phyloP scores from a whole-genome alignment of 2,113 vertebrate genomes.

The Odontophorus gujanensis region DNA sequence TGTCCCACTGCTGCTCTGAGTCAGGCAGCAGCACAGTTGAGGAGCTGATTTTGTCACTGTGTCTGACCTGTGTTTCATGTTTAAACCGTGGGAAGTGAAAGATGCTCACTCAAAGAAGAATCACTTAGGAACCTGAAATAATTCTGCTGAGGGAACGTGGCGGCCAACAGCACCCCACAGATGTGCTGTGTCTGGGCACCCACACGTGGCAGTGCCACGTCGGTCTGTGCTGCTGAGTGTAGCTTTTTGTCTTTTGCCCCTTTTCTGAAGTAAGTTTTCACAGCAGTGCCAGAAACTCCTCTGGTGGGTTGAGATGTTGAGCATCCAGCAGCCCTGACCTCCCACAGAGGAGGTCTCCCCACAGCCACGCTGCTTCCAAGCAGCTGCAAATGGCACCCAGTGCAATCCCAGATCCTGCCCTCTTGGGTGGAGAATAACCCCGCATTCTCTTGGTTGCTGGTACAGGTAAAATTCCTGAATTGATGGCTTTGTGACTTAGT shows the following conservation, averaged over 20 bases:
- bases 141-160: background rate
- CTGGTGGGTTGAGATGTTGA: background rate
- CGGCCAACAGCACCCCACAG: background rate
- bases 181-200: background rate
- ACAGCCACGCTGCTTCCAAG: accelerated
- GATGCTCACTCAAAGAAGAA: background rate
- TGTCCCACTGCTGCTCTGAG: background rate
- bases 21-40: background rate
- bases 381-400: background rate
- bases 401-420: background rate
- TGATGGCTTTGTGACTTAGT: background rate
- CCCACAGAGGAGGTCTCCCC: background rate
- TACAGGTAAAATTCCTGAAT: background rate
- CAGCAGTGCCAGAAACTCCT: accelerated
- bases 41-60: background rate
- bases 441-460: background rate
- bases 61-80: background rate
- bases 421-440: background rate
- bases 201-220: background rate
- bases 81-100: background rate
- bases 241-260: background rate
- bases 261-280: background rate
- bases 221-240: background rate
- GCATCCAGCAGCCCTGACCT: accelerated
- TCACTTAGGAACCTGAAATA: background rate